Evolutionary conservation across 2,113 vertebrate species (phyloP).

Genomic region (Pelecanus crispus): DNA sequence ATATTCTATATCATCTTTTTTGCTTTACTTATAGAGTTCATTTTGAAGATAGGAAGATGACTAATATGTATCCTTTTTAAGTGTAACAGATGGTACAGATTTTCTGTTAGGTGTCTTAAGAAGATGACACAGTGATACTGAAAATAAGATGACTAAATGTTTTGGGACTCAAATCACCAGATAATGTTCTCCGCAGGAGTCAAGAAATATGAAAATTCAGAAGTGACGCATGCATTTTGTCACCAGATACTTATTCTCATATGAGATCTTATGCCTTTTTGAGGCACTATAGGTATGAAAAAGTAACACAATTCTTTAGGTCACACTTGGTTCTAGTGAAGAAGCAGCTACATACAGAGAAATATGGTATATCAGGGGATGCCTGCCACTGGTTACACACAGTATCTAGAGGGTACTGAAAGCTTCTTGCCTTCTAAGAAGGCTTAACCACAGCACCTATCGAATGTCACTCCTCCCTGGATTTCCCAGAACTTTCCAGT

Average conservation of each 20-base stretch:
- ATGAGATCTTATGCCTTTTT: background rate
- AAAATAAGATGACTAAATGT: background rate
- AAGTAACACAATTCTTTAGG: background rate
- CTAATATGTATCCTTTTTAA: background rate
- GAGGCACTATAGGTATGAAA: background rate
- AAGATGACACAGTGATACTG: background rate
- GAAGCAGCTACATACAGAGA: background rate
- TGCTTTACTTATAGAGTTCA: background rate
- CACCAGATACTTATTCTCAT: background rate
- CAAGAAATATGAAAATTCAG: background rate
- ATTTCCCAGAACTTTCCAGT: background rate
- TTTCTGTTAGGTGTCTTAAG: slow-evolving; percentile 3
- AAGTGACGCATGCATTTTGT: background rate
- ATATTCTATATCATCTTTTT: background rate
- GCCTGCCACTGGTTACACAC: background rate
- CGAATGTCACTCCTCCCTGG: fast-evolving
- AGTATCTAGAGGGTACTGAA: background rate
- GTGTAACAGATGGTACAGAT: background rate
- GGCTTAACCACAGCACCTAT: background rate
- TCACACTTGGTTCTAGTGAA: background rate
- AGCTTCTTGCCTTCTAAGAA: background rate
- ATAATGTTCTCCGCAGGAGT: background rate
- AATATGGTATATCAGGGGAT: background rate
- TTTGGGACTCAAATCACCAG: background rate
- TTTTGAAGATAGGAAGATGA: background rate